Evolutionary conservation across 2,888 invertebrate genomes (phyloP).

Genomic region (Chelonus formosanus): DNA sequence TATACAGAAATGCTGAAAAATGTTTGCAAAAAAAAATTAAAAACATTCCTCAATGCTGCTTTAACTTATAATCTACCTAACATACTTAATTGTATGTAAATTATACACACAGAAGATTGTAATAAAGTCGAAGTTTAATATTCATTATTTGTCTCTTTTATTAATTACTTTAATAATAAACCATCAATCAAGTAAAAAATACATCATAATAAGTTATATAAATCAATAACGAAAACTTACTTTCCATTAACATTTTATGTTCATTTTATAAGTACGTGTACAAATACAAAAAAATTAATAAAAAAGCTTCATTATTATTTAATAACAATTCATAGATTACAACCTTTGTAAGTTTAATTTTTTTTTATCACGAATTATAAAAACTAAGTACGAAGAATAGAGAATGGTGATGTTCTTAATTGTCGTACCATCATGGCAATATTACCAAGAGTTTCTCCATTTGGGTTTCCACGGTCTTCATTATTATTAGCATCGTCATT

Average conservation of each 20-base stretch:
- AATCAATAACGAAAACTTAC: constrained; percentile 1
- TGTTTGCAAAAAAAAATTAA: constrained; percentile 26
- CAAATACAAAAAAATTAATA: too few relatives aligned
- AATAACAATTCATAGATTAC: too few relatives aligned
- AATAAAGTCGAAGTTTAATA: constrained; percentile 33
- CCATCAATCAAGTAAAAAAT: too few relatives aligned
- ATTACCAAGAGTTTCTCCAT: constrained; percentile 52
- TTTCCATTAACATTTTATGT: neutral
- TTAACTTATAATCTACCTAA: constrained; percentile 57
- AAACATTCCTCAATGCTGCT: constrained; percentile 55
- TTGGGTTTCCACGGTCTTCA: constrained; percentile 48
- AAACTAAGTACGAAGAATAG: constrained; percentile 57
- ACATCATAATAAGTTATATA: neutral
- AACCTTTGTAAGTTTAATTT: constrained; percentile 2
- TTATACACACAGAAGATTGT: constrained; percentile 27
- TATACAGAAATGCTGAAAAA: constrained; percentile 17
- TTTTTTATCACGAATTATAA: neutral
- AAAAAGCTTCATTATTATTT: too few relatives aligned
- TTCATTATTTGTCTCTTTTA: constrained; percentile 2
- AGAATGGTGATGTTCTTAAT: constrained; percentile 59
- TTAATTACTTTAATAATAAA: constrained; percentile 3
- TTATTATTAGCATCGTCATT: neutral
- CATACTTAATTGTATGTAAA: constrained; percentile 49
- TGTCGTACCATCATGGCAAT: constrained; percentile 61
- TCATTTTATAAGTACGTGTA: neutral